Evolutionary conservation across 2,113 vertebrate genomes (phyloP), one percentile per base, ranked within the genome.

Genomic region (Dunckerocampus dactyliophorus): DNA sequence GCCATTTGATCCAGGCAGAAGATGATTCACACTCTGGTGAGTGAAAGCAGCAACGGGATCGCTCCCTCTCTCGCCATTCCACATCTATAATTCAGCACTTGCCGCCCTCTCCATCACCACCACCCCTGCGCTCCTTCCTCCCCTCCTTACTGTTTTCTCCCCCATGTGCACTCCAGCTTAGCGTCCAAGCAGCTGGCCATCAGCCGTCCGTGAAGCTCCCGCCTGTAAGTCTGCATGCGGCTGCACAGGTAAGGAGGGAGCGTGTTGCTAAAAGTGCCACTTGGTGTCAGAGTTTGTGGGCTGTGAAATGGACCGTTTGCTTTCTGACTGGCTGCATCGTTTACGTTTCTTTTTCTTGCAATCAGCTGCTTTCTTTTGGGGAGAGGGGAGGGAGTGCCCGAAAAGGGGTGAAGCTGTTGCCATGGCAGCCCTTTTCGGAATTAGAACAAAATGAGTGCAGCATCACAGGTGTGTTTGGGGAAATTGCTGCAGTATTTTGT

Each of bases 21-120:
- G 79, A 84, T 86, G 85, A 90, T 88, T 86, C 87, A 85, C 75
- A 65, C 79, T 71, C 71, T 72, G 69, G 77, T 64, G 77, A 83
- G 77, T 75, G 47, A 76, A 51, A 64, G 79, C 47, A 17, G 71
- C 67, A 52, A 65, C 76, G 82, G 76, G 73, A 81, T 87, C 65
- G 69, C 83, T 71, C 65, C 45, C 72, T 42, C 59, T 64, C 60
- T 39, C 71, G 20, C 64, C 49, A 14, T 48, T 62, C 8, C 70
- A 76, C 86, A 88, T 88, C 79, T 77, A 88, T 85, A 82, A 86
- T 86, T 85, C 77, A 85, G 76, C 70, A 66, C 79, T 65, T 63
- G 63, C 47, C 20, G 37, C 74, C 74, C 65, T 77, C 59, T 24
- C 71, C 63, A 46, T 56, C 59, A 43, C 53, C 61, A 43, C 70